Evolutionary conservation across 2,888 invertebrate genomes (phyloP).

Genomic region (Gisinianus flammeolus): DNA sequence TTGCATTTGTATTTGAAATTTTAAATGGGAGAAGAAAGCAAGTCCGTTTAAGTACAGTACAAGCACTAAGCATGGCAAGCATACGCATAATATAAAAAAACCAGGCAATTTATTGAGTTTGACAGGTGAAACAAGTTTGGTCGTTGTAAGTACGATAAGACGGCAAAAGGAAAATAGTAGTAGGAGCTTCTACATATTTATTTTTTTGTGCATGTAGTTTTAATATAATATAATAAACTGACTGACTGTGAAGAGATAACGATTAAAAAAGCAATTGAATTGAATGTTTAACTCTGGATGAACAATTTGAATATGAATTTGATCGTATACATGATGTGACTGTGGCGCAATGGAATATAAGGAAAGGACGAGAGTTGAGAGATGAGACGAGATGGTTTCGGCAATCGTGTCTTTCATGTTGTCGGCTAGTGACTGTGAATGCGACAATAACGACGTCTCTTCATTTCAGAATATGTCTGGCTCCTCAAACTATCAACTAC

Average conservation of each 20-base stretch:
- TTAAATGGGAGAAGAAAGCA: not conserved
- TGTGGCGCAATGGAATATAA: not conserved
- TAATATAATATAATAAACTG: not conserved
- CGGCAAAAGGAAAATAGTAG: not conserved
- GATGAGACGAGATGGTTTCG: not conserved
- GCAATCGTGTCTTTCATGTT: not conserved
- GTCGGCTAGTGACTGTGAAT: slow-evolving; percentile 20
- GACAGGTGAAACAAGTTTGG: not conserved
- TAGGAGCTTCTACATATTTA: not conserved
- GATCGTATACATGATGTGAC: not conserved
- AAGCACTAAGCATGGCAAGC: too few species aligned
- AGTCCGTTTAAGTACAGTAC: not conserved
- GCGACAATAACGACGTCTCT: slow-evolving; percentile 37
- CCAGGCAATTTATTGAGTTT: not conserved
- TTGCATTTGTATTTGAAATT: not conserved
- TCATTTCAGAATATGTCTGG: too few species aligned
- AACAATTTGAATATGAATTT: not conserved
- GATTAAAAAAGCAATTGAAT: not conserved
- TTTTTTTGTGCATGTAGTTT: not conserved
- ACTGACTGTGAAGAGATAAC: not conserved
- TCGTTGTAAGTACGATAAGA: not conserved
- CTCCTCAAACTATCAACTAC: too few species aligned
- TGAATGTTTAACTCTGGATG: not conserved
- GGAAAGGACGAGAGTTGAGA: too few species aligned
- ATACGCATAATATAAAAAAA: not conserved